Evolutionary conservation across 2,113 vertebrate species (phyloP).

Genomic region (Nibea albiflora): DNA sequence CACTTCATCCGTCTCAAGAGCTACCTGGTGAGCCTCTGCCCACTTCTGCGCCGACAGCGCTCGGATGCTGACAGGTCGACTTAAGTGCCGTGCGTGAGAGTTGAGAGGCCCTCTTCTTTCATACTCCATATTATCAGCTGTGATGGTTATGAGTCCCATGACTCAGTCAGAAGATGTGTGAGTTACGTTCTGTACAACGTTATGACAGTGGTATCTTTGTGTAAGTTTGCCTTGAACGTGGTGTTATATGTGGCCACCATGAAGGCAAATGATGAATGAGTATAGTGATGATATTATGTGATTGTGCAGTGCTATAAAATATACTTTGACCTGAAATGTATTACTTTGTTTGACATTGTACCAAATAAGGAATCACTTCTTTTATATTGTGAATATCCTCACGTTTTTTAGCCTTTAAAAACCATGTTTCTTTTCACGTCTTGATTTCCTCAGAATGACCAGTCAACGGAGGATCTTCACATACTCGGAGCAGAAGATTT

Average conservation of each 20-base stretch:
- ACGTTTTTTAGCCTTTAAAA: not conserved
- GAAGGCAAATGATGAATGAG: not conserved
- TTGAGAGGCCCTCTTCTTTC: constrained; percentile 2
- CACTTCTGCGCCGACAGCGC: too few species aligned
- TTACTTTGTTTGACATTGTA: not conserved
- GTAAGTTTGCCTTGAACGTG: constrained; percentile 7
- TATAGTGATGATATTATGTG: not conserved
- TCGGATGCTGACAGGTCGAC: not conserved
- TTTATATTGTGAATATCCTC: not conserved
- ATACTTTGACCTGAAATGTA: not conserved
- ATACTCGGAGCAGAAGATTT: constrained; percentile 89
- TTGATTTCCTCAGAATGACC: constrained; percentile 83
- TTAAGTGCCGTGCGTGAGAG: not conserved
- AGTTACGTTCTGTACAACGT: constrained; percentile 3
- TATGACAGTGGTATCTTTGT: constrained; percentile 45
- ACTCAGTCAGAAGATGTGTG: constrained; percentile 37
- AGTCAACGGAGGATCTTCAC: constrained; percentile 88
- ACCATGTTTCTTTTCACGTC: not conserved
- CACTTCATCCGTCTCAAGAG: constrained; percentile 95
- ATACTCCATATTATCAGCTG: constrained; percentile 1
- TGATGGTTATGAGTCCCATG: constrained; percentile 29
- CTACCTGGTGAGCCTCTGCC: constrained; percentile 82
- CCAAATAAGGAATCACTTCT: not conserved
- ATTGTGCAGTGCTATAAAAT: not conserved
- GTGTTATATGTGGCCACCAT: not conserved